These are phyloP conservation scores for Aplysina aerophoba DNA, from an alignment of 37 sponge, comb jelly and placozoan species.

Conservation along the genomic window DNA sequence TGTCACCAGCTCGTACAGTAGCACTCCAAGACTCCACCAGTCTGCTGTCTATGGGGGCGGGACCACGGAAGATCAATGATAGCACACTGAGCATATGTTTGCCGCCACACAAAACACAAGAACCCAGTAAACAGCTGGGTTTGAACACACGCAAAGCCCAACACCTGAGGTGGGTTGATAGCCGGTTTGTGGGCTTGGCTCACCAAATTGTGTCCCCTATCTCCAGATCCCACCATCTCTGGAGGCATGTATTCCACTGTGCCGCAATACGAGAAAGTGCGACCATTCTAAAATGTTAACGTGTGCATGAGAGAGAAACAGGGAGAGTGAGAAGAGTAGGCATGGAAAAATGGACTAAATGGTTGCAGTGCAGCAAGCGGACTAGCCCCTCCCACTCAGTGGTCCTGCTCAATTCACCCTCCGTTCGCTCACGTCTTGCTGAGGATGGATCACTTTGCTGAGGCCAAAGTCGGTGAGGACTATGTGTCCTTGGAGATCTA, in stretches of 20 bases:
- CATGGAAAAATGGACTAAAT: neutral
- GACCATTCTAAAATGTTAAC: conserved; percentile 57
- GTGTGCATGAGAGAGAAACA: neutral
- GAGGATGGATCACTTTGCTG: conserved; percentile 80
- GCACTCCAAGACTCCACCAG: conserved; percentile 98
- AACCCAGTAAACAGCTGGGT: too few species aligned
- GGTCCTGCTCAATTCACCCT: too few species aligned
- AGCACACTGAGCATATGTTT: too few species aligned
- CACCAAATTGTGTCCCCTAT: conserved; percentile 22
- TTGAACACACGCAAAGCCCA: too few species aligned
- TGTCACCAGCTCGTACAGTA: conserved; percentile 89
- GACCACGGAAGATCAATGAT: too few species aligned
- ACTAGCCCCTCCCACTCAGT: too few species aligned
- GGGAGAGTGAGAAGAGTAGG: conserved; percentile 6
- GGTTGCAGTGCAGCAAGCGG: neutral
- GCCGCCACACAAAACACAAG: too few species aligned
- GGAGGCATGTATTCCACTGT: conserved; percentile 99
- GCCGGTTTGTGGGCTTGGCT: neutral
- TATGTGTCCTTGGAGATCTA: conserved; percentile 90
- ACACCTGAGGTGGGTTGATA: too few species aligned
- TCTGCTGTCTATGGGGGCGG: conserved; percentile 66
- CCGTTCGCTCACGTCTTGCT: conserved; percentile 42
- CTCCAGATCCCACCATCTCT: conserved; percentile 71
- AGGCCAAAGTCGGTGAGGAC: conserved; percentile 98
- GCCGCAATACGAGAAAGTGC: conserved; percentile 95